Conservation (phyloP, 2,113 vertebrate genomes). For the Tricholaema leucomelas region DNA sequence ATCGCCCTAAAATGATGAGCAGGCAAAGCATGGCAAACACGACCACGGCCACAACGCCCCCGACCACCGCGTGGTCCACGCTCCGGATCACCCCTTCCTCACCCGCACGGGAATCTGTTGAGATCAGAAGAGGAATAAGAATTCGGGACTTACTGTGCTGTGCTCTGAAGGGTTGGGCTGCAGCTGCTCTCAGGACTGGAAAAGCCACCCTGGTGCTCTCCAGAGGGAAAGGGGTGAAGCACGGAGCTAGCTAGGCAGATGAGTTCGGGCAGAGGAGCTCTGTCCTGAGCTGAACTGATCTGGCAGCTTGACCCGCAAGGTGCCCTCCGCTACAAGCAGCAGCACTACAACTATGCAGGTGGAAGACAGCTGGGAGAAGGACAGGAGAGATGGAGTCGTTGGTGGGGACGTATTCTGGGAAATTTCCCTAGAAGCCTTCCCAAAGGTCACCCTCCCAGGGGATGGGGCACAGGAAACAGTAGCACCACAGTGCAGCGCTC, state of each 20-base stretch:
- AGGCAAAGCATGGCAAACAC: constrained; percentile 98
- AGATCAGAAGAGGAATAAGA: constrained; percentile 63
- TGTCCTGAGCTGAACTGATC: constrained; percentile 42
- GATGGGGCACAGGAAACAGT: neutral
- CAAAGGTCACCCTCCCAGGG: neutral
- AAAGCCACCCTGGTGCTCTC: constrained; percentile 33
- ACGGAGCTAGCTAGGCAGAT: constrained; percentile 29
- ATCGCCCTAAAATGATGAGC: constrained; percentile 96
- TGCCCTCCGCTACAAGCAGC: constrained; percentile 1
- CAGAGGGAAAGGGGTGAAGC: constrained; percentile 28
- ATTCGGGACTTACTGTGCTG: neutral
- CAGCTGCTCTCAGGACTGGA: constrained; percentile 4
- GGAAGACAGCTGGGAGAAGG: neutral
- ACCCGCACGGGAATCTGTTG: constrained; percentile 92
- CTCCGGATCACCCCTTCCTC: constrained; percentile 86
- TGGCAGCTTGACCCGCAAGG: constrained; percentile 6
- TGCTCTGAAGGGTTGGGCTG: neutral
- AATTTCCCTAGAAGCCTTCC: neutral
- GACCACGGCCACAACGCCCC: constrained; percentile 96
- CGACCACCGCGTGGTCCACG: constrained; percentile 97
- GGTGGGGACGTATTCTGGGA: neutral
- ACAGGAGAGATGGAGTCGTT: neutral
- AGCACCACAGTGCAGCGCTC: accelerated
- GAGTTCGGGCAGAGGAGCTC: constrained; percentile 27
- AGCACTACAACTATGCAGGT: neutral